Evolutionary conservation across 1,140 invertebrate genomes (phyloP), one percentile per base, ranked within the genome.

Genomic region (Formica exsecta): DNA sequence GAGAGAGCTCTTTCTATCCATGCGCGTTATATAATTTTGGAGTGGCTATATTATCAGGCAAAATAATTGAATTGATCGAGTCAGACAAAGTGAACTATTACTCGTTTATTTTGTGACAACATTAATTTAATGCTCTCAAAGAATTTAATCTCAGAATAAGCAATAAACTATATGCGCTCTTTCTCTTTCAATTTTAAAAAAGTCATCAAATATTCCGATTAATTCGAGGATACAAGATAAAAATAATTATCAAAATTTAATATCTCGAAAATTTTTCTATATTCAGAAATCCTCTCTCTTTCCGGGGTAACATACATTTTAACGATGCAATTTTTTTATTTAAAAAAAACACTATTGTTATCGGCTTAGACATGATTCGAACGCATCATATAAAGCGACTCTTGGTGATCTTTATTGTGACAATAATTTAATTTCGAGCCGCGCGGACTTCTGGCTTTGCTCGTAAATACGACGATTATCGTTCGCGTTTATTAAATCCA

Each of bases 391-490:
- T 61, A 44, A 41, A 19, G 29, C n/a, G 44, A 19, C 44, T 32
- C 19, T 36, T 16, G 70, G 48, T 51, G 75, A 91, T 92, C 89
- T 92, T 92, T 94, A 94, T 93, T 93, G 89, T 93, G 93, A 94
- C 93, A 94, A 94, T 94, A 94, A 94, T 94, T 94, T 93, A 92
- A 93, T 92, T 93, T 89, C 54, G 71, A 80, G 57, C 62, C 83
- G 54, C 54, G 81, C 61, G 81, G 77, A 89, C 84, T 86, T 83
- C 59, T 80, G 87, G 75, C 74, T 48, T 85, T 68, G 88, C 87
- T 89, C 88, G 88, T 89, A 89, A 89, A 89, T 89, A 89, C 76
- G 7, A 32, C 87, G 88, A 89, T 89, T 89, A 89, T 86, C 87
- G 87, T 59, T 89, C 68, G 87, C 84, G 88, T 59, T 89, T 89